Evolutionary conservation across 92 coral and sea anemone genomes (phyloP).

Genomic region (Pocillopora meandrina): DNA sequence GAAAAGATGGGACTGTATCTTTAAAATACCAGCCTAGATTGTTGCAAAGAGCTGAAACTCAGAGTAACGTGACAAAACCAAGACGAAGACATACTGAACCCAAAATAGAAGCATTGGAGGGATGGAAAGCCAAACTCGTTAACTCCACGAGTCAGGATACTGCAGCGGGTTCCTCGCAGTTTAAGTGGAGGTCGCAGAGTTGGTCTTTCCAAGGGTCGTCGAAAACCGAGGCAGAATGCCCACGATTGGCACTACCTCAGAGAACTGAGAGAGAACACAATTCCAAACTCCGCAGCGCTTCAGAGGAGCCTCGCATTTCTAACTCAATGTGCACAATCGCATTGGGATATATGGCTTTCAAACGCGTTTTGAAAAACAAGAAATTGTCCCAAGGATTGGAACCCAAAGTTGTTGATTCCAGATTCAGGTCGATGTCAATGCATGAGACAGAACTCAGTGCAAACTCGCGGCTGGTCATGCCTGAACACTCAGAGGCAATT

Average conservation of each 20-base stretch:
- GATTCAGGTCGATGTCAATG: not conserved
- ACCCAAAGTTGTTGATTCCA: conserved; percentile 4
- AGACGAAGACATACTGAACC: no score
- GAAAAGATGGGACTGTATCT: not conserved
- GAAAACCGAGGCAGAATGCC: not conserved
- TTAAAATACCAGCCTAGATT: conserved; percentile 1
- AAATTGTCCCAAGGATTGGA: conserved; percentile 21
- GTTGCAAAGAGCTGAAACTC: conserved; percentile 6
- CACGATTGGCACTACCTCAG: not conserved
- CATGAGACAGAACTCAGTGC: conserved; percentile 21
- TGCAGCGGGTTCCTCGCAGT: not conserved
- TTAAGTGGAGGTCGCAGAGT: not conserved
- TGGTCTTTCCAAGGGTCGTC: not conserved
- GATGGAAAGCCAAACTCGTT: not conserved
- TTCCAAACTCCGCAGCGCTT: conserved; percentile 1
- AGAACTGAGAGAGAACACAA: conserved; percentile 2
- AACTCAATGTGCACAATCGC: conserved; percentile 45
- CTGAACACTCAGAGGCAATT: not conserved
- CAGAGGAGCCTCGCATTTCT: conserved; percentile 23
- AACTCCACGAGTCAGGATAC: not conserved
- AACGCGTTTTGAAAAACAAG: conserved; percentile 37
- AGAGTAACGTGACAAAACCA: not conserved
- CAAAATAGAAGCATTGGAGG: not conserved
- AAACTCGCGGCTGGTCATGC: conserved; percentile 2
- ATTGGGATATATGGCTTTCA: conserved; percentile 47